Evolutionary conservation across 2,888 invertebrate genomes (phyloP).

Genomic region (Cepaea hortensis): DNA sequence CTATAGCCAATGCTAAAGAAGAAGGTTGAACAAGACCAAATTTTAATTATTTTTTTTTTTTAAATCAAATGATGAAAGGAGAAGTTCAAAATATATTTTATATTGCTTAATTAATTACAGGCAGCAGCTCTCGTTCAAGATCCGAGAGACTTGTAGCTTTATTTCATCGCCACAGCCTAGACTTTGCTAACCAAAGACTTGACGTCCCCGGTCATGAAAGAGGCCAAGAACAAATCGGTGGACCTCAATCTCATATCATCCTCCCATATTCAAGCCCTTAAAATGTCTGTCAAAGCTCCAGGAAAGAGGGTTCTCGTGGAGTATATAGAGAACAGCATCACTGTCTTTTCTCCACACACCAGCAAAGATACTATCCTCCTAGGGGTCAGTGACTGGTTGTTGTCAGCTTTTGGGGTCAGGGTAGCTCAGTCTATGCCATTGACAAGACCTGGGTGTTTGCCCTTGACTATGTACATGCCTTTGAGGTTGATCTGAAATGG

Average conservation of each 20-base stretch:
- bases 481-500: conserved; percentile 34
- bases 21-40: too few relatives aligned
- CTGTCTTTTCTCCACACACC: conserved; percentile 95
- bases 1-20: too few relatives aligned
- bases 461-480: conserved; percentile 20
- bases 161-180: not conserved
- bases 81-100: too few relatives aligned
- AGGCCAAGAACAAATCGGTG: conserved; percentile 82
- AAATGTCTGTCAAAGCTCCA: conserved; percentile 83
- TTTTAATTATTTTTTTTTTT: too few relatives aligned
- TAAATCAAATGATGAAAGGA: too few relatives aligned
- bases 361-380: conserved; percentile 88
- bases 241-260: conserved; percentile 93
- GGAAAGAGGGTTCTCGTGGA: conserved; percentile 87
- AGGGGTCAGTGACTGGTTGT: conserved; percentile 94
- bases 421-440: conserved; percentile 14
- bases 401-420: conserved; percentile 80
- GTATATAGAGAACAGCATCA: conserved; percentile 89
- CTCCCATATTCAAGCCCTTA: conserved; percentile 92
- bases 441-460: conserved; percentile 27
- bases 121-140: not conserved
- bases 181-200: conserved; percentile 91
- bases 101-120: too few relatives aligned
- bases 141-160: not conserved
- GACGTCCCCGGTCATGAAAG: conserved; percentile 89